Conservation (phyloP, 1,140 invertebrate species). For the Centruroides sculpturatus region DNA sequence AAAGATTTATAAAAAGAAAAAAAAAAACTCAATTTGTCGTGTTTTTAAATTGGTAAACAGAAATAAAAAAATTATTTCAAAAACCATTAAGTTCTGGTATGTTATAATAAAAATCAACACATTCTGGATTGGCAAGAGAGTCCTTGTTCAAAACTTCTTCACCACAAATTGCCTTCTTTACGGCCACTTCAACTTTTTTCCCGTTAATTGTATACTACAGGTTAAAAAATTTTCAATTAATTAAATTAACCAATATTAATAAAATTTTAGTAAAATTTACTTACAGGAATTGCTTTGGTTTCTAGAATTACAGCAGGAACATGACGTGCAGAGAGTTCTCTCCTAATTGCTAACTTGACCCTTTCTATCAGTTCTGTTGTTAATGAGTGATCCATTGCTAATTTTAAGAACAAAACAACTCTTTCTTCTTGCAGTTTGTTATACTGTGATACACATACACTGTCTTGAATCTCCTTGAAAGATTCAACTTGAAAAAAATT, state of each 20-base stretch:
- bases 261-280: conserved; percentile 2
- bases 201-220: conserved; percentile 41
- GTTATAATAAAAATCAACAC: not conserved
- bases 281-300: conserved; percentile 38
- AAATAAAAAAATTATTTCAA: conserved; percentile 1
- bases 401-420: conserved; percentile 40
- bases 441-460: conserved; percentile 36
- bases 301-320: conserved; percentile 36
- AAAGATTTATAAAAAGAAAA: too few species aligned
- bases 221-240: not conserved
- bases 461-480: conserved; percentile 37
- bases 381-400: conserved; percentile 29
- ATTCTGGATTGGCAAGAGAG: not conserved
- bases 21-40: too few species aligned
- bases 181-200: conserved; percentile 45
- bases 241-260: too few species aligned
- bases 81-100: conserved; percentile 3
- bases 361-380: conserved; percentile 27
- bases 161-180: conserved; percentile 33
- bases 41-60: too few species aligned
- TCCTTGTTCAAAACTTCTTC: not conserved
- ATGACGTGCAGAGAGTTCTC: conserved; percentile 35
- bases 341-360: conserved; percentile 31
- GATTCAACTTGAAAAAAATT: conserved; percentile 25
- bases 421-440: conserved; percentile 33